These are phyloP conservation scores for Meloe dianella DNA, from an alignment of 2,888 invertebrate species.

Conservation along the genomic window DNA sequence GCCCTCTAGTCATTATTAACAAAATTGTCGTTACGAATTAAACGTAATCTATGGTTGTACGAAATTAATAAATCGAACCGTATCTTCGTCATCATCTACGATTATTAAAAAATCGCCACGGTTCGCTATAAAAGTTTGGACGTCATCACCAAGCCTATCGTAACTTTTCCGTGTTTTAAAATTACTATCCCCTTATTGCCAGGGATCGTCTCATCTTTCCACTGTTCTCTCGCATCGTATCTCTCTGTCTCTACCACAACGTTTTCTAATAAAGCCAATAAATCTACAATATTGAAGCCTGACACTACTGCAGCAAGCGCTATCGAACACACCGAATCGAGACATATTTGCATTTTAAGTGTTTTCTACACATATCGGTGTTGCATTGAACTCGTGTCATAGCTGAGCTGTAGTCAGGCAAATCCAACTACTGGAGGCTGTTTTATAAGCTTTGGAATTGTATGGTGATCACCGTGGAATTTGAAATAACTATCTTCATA, in stretches of 20 bases:
- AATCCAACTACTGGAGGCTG: slow-evolving; percentile 29
- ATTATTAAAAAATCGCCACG: background rate
- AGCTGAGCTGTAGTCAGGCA: slow-evolving; percentile 26
- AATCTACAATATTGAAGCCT: slow-evolving; percentile 46
- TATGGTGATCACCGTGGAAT: slow-evolving; percentile 10
- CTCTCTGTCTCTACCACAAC: background rate
- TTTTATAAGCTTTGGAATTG: slow-evolving; percentile 37
- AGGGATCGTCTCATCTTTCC: background rate
- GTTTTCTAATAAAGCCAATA: slow-evolving; percentile 50
- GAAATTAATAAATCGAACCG: background rate
- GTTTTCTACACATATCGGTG: slow-evolving; percentile 56
- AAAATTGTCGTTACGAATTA: background rate
- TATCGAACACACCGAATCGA: slow-evolving; percentile 48
- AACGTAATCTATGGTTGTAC: background rate
- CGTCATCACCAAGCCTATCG: slow-evolving; percentile 15
- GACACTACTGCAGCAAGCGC: slow-evolving; percentile 37
- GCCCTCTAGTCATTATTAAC: background rate
- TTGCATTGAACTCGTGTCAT: slow-evolving; percentile 40
- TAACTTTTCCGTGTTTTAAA: slow-evolving; percentile 37
- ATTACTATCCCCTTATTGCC: slow-evolving; percentile 28
- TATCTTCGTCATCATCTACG: background rate
- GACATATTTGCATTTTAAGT: slow-evolving; percentile 60
- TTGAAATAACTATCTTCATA: background rate
- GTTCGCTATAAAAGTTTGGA: background rate
- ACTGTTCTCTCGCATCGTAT: background rate